phyloP scores from a whole-genome alignment of 2,797 vertebrate genomes.

The Podarcis lilfordi region DNA sequence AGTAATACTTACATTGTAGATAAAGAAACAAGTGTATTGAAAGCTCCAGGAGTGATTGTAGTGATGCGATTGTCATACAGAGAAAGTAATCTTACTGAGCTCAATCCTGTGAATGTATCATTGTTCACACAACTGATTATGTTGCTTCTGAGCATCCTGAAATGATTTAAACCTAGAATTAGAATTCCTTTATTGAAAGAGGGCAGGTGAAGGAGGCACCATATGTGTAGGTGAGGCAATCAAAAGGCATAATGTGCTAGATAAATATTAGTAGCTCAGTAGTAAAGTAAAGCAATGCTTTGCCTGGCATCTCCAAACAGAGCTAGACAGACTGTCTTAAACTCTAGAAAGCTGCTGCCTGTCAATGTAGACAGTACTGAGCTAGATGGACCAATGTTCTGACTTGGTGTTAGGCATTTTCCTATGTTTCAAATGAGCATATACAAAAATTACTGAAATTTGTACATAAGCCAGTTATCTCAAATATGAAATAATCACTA shows the following conservation, averaged over 20 bases:
- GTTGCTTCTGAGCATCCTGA: slow-evolving; percentile 85
- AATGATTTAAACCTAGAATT: slow-evolving; percentile 55
- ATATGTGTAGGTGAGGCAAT: not conserved
- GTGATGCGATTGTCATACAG: slow-evolving; percentile 85
- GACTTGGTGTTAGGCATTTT: no score
- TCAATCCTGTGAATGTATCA: slow-evolving; percentile 83
- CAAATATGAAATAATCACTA: not conserved
- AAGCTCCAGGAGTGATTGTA: slow-evolving; percentile 84
- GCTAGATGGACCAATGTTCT: no score
- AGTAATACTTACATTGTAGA: slow-evolving; percentile 82
- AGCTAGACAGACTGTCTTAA: no score
- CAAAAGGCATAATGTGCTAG: not conserved
- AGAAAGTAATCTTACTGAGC: slow-evolving; percentile 82
- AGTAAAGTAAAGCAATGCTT: no score
- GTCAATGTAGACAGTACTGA: no score
- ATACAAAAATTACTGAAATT: not conserved
- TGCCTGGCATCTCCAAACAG: no score
- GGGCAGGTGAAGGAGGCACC: not conserved
- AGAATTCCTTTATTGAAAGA: slow-evolving; percentile 11
- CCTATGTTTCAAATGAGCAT: no score
- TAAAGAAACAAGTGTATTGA: slow-evolving; percentile 82
- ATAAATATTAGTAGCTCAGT: not conserved
- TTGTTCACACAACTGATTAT: slow-evolving; percentile 83
- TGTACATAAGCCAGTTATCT: not conserved
- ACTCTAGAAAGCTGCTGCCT: no score